These are phyloP conservation scores for Idris sp. DNA, from an alignment of 1,140 invertebrate genomes.

Conservation along the genomic window DNA sequence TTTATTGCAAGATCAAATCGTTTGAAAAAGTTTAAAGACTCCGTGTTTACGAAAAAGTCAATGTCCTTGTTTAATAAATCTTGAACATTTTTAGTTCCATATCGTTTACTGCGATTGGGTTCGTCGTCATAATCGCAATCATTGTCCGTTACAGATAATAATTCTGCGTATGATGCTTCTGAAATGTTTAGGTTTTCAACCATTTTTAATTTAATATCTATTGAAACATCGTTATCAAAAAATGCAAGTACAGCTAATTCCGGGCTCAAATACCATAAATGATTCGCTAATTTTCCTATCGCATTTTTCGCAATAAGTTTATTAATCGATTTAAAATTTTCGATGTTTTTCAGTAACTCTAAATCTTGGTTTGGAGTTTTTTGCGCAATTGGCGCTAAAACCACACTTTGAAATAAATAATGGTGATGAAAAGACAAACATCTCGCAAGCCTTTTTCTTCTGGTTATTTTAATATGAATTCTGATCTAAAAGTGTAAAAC, in stretches of 20 bases:
- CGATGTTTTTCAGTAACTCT: slow-evolving; percentile 3
- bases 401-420: slow-evolving; percentile 1
- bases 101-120: not conserved
- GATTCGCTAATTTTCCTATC: not conserved
- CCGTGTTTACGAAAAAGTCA: slow-evolving; percentile 2
- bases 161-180: no score
- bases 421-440: slow-evolving; percentile 2
- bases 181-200: slow-evolving; percentile 3
- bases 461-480: slow-evolving; percentile 2
- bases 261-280: slow-evolving; percentile 12
- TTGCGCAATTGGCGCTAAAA: not conserved
- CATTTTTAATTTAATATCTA: slow-evolving; percentile 8
- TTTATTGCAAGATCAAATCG: slow-evolving; percentile 5
- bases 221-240: slow-evolving; percentile 6
- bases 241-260: slow-evolving; percentile 5
- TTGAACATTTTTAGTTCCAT: not conserved
- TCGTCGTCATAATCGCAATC: no score
- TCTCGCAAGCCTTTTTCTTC: slow-evolving; percentile 13
- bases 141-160: no score
- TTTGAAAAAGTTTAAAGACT: slow-evolving; percentile 12
- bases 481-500: not conserved
- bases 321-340: slow-evolving; percentile 1
- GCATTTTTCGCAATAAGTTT: slow-evolving; percentile 1
- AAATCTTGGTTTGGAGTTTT: slow-evolving; percentile 22
- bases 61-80: slow-evolving; percentile 4